Evolutionary conservation across 2,797 vertebrate genomes (phyloP).

Genomic region (Pachyuromys duprasi): DNA sequence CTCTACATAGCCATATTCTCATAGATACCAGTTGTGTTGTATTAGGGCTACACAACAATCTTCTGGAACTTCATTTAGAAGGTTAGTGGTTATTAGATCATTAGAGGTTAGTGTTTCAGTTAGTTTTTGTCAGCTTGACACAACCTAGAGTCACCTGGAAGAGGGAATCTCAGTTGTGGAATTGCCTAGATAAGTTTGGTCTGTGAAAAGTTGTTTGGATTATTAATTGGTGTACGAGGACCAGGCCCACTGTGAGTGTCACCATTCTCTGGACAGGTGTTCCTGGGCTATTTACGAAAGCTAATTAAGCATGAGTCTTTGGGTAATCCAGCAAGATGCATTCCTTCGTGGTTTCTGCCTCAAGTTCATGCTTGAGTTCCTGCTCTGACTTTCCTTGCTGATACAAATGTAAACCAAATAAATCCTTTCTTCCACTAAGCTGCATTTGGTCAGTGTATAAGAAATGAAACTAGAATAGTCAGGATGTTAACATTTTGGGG

Average conservation of each 20-base stretch:
- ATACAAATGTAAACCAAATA: not conserved
- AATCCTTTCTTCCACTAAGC: not conserved
- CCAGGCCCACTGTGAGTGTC: not conserved
- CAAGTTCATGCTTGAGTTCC: not conserved
- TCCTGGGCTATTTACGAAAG: not conserved
- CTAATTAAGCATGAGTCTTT: not conserved
- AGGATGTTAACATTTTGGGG: not conserved
- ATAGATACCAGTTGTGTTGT: not conserved
- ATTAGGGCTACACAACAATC: not conserved
- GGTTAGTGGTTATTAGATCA: too few species aligned
- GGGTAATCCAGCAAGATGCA: not conserved
- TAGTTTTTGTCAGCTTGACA: not conserved
- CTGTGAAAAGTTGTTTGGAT: not conserved
- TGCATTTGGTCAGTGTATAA: not conserved
- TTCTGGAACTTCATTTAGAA: not conserved
- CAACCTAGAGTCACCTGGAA: not conserved
- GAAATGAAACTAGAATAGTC: not conserved
- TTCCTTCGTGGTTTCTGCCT: not conserved
- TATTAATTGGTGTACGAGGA: not conserved
- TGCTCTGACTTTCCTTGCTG: not conserved
- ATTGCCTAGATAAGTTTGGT: not conserved
- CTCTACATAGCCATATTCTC: not conserved
- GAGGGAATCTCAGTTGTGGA: not conserved
- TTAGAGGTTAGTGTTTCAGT: not conserved
- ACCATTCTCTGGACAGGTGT: not conserved